phyloP scores from a whole-genome alignment of 1,140 invertebrate genomes.

The Sycobia sp. region DNA sequence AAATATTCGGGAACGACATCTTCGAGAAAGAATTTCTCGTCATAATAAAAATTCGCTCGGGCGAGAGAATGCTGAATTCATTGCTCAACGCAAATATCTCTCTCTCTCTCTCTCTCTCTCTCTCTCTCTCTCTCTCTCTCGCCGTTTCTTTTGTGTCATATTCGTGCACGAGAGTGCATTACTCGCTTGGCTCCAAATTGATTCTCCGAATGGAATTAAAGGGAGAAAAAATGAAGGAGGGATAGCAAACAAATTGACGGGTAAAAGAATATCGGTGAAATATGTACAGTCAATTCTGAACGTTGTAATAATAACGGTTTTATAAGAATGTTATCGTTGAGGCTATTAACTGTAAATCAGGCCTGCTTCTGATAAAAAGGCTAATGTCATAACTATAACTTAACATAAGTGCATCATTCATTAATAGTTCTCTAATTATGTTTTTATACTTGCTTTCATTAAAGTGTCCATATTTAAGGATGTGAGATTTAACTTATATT shows the following conservation, averaged over 20 bases:
- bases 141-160: slow-evolving; percentile 2
- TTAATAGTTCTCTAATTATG: no score
- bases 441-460: no score
- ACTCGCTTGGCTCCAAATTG: background rate
- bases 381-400: no score
- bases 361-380: no score
- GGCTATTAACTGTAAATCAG: no score
- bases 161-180: slow-evolving; percentile 6
- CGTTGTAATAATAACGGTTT: no score
- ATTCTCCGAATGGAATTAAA: slow-evolving; percentile 12
- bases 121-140: no score
- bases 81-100: slow-evolving; percentile 13
- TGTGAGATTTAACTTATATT: no score
- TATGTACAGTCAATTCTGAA: slow-evolving; percentile 15
- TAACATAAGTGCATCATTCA: no score
- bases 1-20: background rate
- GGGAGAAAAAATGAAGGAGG: background rate
- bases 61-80: slow-evolving; percentile 11
- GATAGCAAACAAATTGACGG: background rate
- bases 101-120: no score
- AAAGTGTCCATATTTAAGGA: no score
- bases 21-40: slow-evolving; percentile 8
- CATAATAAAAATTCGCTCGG: background rate
- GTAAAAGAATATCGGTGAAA: slow-evolving; percentile 5
- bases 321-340: no score